phyloP scores from a whole-genome alignment of 2,888 invertebrate genomes.

The Cheiracanthium punctorium region DNA sequence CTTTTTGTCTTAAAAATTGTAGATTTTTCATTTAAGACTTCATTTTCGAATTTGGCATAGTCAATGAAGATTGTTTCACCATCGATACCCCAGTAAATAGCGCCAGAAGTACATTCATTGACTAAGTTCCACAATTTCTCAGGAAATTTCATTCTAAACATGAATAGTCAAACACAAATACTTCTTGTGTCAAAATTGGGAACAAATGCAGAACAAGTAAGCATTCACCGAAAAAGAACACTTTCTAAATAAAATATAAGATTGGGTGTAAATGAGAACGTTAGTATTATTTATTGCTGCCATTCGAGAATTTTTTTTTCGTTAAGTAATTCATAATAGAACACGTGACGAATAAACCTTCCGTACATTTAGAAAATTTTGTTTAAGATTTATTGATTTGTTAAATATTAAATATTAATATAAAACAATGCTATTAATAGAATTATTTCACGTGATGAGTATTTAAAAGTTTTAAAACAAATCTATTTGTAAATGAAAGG shows the following conservation, averaged over 20 bases:
- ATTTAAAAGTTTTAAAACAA: no score
- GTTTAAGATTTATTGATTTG: no score
- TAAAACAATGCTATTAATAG: no score
- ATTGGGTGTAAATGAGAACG: background rate
- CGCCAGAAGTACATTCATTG: slow-evolving; percentile 80
- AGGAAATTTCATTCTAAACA: slow-evolving; percentile 78
- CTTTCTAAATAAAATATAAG: background rate
- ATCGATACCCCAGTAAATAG: slow-evolving; percentile 80
- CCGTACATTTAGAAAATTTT: no score
- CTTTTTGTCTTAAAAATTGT: slow-evolving; percentile 74
- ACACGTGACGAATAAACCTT: background rate
- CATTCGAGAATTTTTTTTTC: background rate
- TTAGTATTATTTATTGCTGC: background rate
- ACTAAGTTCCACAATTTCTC: slow-evolving; percentile 83
- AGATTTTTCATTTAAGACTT: slow-evolving; percentile 72
- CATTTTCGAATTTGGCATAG: slow-evolving; percentile 79
- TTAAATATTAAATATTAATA: no score
- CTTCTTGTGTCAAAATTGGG: background rate
- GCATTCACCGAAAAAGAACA: background rate
- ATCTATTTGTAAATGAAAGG: no score
- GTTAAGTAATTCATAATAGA: background rate
- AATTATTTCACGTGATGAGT: no score
- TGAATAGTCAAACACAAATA: background rate
- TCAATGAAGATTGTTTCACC: slow-evolving; percentile 81
- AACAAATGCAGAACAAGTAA: background rate